Conservation (phyloP, 2,888 invertebrate species). For the Drosophila falleni region DNA sequence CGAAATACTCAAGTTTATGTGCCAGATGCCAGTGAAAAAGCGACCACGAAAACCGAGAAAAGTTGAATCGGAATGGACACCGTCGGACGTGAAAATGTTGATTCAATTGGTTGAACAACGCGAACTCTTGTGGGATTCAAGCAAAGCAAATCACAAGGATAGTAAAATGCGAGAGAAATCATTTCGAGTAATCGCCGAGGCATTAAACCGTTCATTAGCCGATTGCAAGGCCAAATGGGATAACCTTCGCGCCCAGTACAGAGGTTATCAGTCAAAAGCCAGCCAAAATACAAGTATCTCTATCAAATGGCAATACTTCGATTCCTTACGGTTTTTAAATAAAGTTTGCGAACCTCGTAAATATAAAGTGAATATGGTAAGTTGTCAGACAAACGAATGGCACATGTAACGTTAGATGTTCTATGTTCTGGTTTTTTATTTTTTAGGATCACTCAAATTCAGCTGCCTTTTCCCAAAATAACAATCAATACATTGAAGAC, state of each 20-base stretch:
- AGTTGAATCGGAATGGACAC: constrained; percentile 42
- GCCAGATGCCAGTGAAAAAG: constrained; percentile 26
- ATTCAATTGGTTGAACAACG: constrained; percentile 39
- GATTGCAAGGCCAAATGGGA: constrained; percentile 54
- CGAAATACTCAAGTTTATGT: neutral
- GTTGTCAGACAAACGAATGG: neutral
- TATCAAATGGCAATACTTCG: constrained; percentile 50
- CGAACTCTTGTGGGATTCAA: constrained; percentile 31
- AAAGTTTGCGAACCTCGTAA: constrained; percentile 36
- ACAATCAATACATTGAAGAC: constrained; percentile 24
- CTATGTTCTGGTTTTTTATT: too few species aligned
- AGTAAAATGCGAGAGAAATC: constrained; percentile 33
- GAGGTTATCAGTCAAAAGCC: constrained; percentile 37
- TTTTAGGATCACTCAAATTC: constrained; percentile 2
- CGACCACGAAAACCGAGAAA: constrained; percentile 24
- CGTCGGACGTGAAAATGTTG: constrained; percentile 34
- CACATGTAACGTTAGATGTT: neutral
- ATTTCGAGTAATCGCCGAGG: constrained; percentile 29
- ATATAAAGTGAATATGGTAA: constrained; percentile 20
- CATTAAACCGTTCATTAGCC: constrained; percentile 15
- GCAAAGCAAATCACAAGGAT: constrained; percentile 28
- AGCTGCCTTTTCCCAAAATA: neutral
- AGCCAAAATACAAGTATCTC: constrained; percentile 11
- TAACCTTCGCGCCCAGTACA: constrained; percentile 45
- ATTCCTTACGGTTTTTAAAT: constrained; percentile 23